A percentile compares a stretch with the other conserved stretches of the same genome.
Conservation (phyloP, 2,888 invertebrate species). For the Lasioglossum pauxillum region DNA sequence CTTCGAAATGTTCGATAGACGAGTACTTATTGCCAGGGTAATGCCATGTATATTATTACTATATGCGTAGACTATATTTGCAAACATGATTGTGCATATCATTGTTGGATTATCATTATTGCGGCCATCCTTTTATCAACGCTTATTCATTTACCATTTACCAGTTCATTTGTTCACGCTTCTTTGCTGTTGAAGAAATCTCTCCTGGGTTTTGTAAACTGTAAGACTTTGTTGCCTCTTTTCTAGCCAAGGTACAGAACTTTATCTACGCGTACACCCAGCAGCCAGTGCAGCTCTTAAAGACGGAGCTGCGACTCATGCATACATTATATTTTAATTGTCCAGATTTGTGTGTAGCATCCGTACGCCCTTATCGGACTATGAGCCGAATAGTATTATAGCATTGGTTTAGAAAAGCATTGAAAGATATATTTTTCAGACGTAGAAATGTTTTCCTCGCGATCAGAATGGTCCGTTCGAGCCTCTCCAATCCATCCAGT, state of each 20-base stretch:
- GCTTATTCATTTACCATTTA: slow-evolving; percentile 60
- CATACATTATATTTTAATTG: slow-evolving; percentile 36
- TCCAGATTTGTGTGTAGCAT: slow-evolving; percentile 57
- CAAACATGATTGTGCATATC: slow-evolving; percentile 66
- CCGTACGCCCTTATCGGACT: slow-evolving; percentile 40
- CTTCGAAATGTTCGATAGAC: background rate
- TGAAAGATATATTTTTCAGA: slow-evolving; percentile 40
- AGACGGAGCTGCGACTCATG: slow-evolving; percentile 48
- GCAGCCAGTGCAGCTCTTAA: slow-evolving; percentile 41
- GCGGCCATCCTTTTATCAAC: slow-evolving; percentile 56
- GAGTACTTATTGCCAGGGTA: background rate
- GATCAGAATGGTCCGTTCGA: slow-evolving; percentile 35
- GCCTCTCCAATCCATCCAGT: background rate
- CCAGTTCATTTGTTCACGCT: slow-evolving; percentile 63
- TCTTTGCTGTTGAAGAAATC: slow-evolving; percentile 61
- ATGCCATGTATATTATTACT: slow-evolving; percentile 68
- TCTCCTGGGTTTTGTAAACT: slow-evolving; percentile 18
- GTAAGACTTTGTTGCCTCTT: slow-evolving; percentile 28
- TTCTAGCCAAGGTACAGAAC: slow-evolving; percentile 32
- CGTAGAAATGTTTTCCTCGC: slow-evolving; percentile 32
- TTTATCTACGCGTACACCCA: slow-evolving; percentile 26
- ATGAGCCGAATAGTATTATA: slow-evolving; percentile 45
- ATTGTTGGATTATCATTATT: slow-evolving; percentile 57
- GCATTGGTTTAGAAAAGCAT: slow-evolving; percentile 46
- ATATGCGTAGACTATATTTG: slow-evolving; percentile 48